Conservation (phyloP, 2,113 vertebrate species). For the Ochotona curzoniae region DNA sequence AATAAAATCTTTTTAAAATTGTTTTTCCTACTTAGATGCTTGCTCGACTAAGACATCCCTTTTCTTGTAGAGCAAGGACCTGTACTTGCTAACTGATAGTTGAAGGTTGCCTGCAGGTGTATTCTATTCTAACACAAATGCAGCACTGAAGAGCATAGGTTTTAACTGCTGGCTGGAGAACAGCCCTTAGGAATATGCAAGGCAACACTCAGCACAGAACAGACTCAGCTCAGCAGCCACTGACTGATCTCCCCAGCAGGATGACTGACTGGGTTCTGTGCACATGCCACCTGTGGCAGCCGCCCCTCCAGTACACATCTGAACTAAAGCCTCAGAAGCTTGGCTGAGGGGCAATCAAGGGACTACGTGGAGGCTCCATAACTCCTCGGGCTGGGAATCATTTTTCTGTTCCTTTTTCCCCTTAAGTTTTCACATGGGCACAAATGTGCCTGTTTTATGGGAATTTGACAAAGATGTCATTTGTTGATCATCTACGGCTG, state of each 20-base stretch:
- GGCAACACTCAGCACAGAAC: neutral
- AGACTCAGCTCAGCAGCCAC: neutral
- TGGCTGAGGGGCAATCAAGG: neutral
- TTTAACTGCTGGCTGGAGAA: neutral
- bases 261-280: neutral
- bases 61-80: neutral
- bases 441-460: neutral
- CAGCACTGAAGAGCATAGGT: neutral
- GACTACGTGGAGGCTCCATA: neutral
- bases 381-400: neutral
- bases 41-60: neutral
- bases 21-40: neutral
- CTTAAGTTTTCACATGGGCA: neutral
- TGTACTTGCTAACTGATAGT: neutral
- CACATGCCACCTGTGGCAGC: neutral
- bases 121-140: neutral
- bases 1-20: too few relatives aligned
- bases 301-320: neutral
- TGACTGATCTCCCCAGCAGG: neutral
- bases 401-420: neutral
- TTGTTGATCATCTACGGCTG: neutral
- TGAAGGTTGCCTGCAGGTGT: conserved; percentile 42
- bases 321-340: neutral
- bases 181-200: neutral
- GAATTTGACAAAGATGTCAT: neutral